phyloP scores from a whole-genome alignment of 2,113 vertebrate species.

The Lampris incognitus region DNA sequence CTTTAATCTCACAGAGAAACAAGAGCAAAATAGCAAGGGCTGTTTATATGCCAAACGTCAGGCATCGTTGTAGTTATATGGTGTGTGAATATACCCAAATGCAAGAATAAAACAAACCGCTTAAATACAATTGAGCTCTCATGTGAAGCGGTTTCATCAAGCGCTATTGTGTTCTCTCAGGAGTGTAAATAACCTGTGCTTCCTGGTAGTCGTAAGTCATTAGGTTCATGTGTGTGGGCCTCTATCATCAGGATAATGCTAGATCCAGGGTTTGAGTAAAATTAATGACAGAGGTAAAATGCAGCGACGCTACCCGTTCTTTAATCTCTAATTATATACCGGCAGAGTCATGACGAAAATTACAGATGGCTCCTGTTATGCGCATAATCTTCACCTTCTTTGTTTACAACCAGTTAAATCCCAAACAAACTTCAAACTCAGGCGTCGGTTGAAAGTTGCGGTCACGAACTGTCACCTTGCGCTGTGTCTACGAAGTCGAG shows the following conservation, averaged over 20 bases:
- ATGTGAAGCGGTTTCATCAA: constrained; percentile 20
- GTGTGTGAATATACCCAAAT: constrained; percentile 35
- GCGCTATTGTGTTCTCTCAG: constrained; percentile 28
- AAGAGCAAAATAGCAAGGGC: neutral
- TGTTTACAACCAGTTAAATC: constrained; percentile 41
- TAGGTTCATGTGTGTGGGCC: constrained; percentile 64
- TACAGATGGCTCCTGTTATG: constrained; percentile 36
- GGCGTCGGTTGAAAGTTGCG: neutral
- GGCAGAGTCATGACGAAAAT: neutral
- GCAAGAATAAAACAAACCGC: constrained; percentile 6
- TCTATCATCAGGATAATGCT: constrained; percentile 49
- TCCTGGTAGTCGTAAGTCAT: constrained; percentile 61
- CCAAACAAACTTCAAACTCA: constrained; percentile 34
- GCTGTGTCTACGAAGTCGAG: neutral
- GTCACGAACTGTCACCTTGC: neutral
- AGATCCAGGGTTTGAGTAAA: constrained; percentile 45
- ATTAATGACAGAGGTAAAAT: constrained; percentile 55
- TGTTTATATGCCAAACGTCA: constrained; percentile 49
- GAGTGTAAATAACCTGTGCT: constrained; percentile 52
- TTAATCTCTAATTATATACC: constrained; percentile 39
- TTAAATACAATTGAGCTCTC: neutral
- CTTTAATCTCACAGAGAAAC: constrained; percentile 27
- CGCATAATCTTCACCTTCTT: constrained; percentile 42
- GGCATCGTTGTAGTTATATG: constrained; percentile 23
- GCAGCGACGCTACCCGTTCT: constrained; percentile 22